Evolutionary conservation across 2,113 vertebrate genomes (phyloP).

Genomic region (Thomomys bottae): DNA sequence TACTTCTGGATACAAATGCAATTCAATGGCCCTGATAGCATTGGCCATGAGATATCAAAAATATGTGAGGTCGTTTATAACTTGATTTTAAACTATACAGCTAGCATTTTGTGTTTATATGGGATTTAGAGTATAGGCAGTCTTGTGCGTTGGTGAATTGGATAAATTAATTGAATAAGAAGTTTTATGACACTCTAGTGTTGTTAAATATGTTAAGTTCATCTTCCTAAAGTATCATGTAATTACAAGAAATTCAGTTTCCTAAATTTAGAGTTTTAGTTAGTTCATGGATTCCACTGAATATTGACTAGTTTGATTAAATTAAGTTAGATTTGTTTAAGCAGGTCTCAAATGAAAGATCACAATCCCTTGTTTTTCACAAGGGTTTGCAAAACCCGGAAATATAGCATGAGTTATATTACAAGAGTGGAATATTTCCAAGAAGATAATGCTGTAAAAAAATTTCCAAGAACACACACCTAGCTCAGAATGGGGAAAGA

Average conservation of each 20-base stretch:
- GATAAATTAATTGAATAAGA: slow-evolving; percentile 20
- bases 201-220: slow-evolving; percentile 37
- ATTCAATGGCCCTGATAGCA: neutral
- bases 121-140: neutral
- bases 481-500: neutral
- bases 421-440: neutral
- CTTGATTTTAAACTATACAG: neutral
- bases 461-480: neutral
- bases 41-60: neutral
- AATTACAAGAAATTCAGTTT: neutral
- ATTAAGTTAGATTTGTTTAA: neutral
- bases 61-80: neutral
- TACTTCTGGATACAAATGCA: neutral
- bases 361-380: neutral
- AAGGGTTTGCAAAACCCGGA: too few relatives aligned
- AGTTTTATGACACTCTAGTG: neutral
- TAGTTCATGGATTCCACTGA: neutral
- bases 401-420: too few relatives aligned
- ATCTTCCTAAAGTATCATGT: neutral
- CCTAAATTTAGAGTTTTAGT: neutral
- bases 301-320: neutral
- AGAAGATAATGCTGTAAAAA: neutral
- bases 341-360: neutral
- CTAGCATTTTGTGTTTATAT: neutral
- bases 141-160: neutral